Evolutionary conservation across 2,888 invertebrate genomes (phyloP).

Genomic region (Drosophila monieri): DNA sequence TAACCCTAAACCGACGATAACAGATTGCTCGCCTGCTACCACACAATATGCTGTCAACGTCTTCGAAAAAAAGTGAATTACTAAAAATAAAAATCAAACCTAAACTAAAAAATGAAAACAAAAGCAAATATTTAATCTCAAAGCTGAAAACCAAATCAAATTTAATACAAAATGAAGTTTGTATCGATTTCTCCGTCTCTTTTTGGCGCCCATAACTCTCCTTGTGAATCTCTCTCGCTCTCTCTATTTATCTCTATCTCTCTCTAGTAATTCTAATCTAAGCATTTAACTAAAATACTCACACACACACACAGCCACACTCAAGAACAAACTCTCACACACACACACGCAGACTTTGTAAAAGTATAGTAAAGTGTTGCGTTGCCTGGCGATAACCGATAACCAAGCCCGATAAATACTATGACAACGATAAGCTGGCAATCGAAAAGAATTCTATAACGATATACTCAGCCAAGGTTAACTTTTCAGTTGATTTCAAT

Average conservation of each 20-base stretch:
- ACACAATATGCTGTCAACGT: constrained; percentile 67
- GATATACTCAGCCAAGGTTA: constrained; percentile 56
- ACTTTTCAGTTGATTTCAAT: constrained; percentile 70
- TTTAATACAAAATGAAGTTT: constrained; percentile 64
- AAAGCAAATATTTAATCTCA: background rate
- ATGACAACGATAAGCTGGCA: constrained; percentile 28
- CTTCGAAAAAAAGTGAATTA: constrained; percentile 11
- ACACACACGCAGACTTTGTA: constrained; percentile 56
- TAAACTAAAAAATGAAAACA: constrained; percentile 1
- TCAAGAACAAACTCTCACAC: constrained; percentile 32
- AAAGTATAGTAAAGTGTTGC: constrained; percentile 77
- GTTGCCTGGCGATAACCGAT: constrained; percentile 49
- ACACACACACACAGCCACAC: constrained; percentile 36
- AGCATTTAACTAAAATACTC: constrained; percentile 17
- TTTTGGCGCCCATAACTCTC: constrained; percentile 8
- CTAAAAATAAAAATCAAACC: constrained; percentile 11
- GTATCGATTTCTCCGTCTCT: constrained; percentile 34
- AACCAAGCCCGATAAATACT: constrained; percentile 34
- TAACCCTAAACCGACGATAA: constrained; percentile 36
- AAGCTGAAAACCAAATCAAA: constrained; percentile 56
- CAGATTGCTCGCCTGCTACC: constrained; percentile 68
- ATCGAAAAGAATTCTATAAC: constrained; percentile 14
- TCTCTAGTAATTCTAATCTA: constrained; percentile 28
- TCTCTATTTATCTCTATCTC: constrained; percentile 22
- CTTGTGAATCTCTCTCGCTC: constrained; percentile 27